Evolutionary conservation across 2,113 vertebrate species (phyloP), one percentile per base, ranked within the genome.

Genomic region (Myotis lucifugus): DNA sequence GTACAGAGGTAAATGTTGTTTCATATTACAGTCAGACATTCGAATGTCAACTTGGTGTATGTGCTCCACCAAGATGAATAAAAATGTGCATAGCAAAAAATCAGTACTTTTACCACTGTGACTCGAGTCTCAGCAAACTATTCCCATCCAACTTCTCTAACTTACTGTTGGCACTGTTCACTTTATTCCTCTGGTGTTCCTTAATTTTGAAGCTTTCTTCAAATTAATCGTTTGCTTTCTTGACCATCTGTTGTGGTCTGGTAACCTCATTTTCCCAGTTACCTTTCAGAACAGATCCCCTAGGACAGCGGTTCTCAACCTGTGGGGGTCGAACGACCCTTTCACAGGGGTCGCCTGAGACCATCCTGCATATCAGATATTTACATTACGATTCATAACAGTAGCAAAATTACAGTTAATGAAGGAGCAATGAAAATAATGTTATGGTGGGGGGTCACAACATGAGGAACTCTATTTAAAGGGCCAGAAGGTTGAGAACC

Each of bases 131-230:
- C 76, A 73, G 34, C 10, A 66, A 19, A 88, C 70, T 37, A 92
- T 82, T 93, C 46, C 37, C 19, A 72, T 46, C 67, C 61, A 61
- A 61, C 18, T 77, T 77, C 27, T 79, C 56, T 77, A 61, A 90
- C 17, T 66, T 85, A 73, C 15, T 72, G 46, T 72, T 40, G 37
- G 76, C 34, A 66, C n/a, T 34, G 32, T 21, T 81, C 42, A 74
- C 84, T 79, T 88, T 69, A 87, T 66, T 66, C 8, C 61, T 8
- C 40, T 69, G 17, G 40, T 93, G n/a, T 74, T 52, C 54, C n/a
- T 88, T 13, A 73, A 79, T 46, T 93, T 86, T 73, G 21, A 83
- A 42, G 21, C 11, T 77, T 94, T 77, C 76, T 94, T 88, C 70
- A 76, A 46, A 56, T 59, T 91, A 66, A 82, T 69, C 59, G 40